Evolutionary conservation across 2,797 vertebrate species (phyloP).

Genomic region (Orestias chungarensis): DNA sequence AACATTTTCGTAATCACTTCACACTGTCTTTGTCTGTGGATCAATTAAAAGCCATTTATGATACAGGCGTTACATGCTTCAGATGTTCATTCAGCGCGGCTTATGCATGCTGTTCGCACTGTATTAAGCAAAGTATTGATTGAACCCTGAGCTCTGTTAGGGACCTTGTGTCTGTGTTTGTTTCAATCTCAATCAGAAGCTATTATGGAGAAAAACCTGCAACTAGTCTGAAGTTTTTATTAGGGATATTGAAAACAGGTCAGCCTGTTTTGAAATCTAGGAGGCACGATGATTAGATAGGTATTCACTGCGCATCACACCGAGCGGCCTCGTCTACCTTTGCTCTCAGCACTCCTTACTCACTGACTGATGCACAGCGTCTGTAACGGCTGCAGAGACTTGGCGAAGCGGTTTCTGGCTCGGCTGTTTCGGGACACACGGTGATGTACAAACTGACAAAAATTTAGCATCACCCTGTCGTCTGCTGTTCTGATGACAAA

Average conservation of each 20-base stretch:
- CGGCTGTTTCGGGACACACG: constrained; percentile 14
- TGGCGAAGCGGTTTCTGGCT: constrained; percentile 13
- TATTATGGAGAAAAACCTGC: constrained; percentile 34
- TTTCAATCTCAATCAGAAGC: constrained; percentile 51
- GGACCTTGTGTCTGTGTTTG: constrained; percentile 32
- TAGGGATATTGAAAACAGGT: constrained; percentile 50
- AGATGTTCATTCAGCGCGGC: constrained; percentile 10
- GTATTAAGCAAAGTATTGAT: constrained; percentile 38
- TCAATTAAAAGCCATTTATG: background rate
- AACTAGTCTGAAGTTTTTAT: constrained; percentile 43
- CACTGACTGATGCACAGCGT: constrained; percentile 38
- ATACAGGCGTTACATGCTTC: background rate
- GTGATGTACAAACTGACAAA: constrained; percentile 37
- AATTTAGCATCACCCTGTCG: constrained; percentile 24
- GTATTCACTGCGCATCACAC: constrained; percentile 65
- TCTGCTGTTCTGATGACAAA: constrained; percentile 1
- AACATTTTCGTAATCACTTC: background rate
- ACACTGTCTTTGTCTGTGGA: background rate
- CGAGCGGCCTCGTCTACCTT: constrained; percentile 62
- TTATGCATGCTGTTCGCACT: constrained; percentile 33
- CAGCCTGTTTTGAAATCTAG: constrained; percentile 60
- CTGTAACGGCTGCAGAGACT: constrained; percentile 46
- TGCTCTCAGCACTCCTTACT: constrained; percentile 49
- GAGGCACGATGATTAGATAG: constrained; percentile 62
- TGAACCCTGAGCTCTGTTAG: constrained; percentile 37